Evolutionary conservation across 2,797 vertebrate species (phyloP), one percentile per base, ranked within the genome.

Genomic region (Etheostoma nigrum): DNA sequence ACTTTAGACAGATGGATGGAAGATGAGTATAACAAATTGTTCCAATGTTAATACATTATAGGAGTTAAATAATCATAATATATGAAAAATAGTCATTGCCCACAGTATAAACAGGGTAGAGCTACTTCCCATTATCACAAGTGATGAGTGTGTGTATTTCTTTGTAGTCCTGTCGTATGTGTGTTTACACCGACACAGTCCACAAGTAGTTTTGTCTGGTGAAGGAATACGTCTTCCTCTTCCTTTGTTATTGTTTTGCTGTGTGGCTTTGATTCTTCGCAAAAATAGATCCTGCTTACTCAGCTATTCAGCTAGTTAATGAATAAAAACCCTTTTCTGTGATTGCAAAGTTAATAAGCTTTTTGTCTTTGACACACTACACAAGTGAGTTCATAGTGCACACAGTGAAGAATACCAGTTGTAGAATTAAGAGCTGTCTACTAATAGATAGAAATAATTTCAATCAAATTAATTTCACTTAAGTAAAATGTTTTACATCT

Each of bases 161-260:
- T 69, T n/a, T 4, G 10, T 52, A 7, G 33, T 25, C 33, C 16
- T 42, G 47, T 12, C 11, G 42, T 66, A 44, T 48, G 30, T 64
- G 11, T 52, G 16, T 60, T 65, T 25, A 16, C 49, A 16, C 4
- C 8, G 11, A 27, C 44, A 42, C 47, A 15, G 16, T 45, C 67
- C 60, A 6, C 27, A 49, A 33, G 47, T 10, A 63, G 48, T 58
- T 72, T 49, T 72, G 16, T 74, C 40, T 47, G 7, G 6, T 65
- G 42, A 33, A 16, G 55, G 67, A 72, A 49, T 61, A 18, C 42
- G 36, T 45, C 23, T 58, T 14, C 2, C 5, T 27, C 21, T 66
- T 33, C 21, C 14, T 33, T 21, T 57, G 33, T 74, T 6, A 47
- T 49, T 8, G 36, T 72, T 42, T 1, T 4, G 19, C 33, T 47